A percentile compares a stretch with the other conserved stretches of the same genome.
Evolutionary conservation across 2,888 invertebrate genomes (phyloP).

Genomic region (Drosophila kanekoi): DNA sequence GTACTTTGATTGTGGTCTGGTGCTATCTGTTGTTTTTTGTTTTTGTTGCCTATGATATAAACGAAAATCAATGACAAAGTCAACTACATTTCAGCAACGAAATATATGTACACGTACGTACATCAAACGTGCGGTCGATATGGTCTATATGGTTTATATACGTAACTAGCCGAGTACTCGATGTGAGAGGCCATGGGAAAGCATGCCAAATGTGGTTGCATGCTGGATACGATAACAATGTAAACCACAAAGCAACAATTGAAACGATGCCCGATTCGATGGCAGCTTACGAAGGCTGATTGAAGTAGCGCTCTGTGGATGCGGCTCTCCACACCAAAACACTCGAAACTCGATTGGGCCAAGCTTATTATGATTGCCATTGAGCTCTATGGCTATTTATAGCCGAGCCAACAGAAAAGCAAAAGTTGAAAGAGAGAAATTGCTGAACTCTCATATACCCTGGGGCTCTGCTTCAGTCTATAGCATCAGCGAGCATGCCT

Average conservation of each 20-base stretch:
- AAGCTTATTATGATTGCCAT: conserved; percentile 57
- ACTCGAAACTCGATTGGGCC: conserved; percentile 38
- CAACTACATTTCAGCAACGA: conserved; percentile 59
- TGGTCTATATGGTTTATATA: conserved; percentile 2
- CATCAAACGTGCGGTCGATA: conserved; percentile 32
- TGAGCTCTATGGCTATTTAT: conserved; percentile 52
- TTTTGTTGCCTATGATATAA: conserved; percentile 32
- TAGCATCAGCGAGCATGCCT: not conserved
- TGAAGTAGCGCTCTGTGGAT: conserved; percentile 31
- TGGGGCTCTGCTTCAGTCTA: not conserved
- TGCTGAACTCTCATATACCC: conserved; percentile 1
- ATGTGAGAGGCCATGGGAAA: conserved; percentile 52
- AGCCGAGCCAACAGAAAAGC: conserved; percentile 20
- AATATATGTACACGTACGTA: conserved; percentile 4
- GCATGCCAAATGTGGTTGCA: conserved; percentile 35
- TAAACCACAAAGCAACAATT: conserved; percentile 50
- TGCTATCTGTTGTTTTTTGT: not conserved
- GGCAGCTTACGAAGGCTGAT: conserved; percentile 45
- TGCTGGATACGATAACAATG: conserved; percentile 35
- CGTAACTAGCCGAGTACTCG: conserved; percentile 6
- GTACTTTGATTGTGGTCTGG: conserved; percentile 23
- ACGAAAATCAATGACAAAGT: conserved; percentile 48
- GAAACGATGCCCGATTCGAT: conserved; percentile 31
- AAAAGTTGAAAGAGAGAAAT: not conserved
- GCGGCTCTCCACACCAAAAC: conserved; percentile 2